Percentiles rank a stretch among this genome's conserved stretches.
These are phyloP conservation scores for Scaptomyza caliginosa DNA, from an alignment of 2,888 invertebrate genomes.

Conservation along the genomic window DNA sequence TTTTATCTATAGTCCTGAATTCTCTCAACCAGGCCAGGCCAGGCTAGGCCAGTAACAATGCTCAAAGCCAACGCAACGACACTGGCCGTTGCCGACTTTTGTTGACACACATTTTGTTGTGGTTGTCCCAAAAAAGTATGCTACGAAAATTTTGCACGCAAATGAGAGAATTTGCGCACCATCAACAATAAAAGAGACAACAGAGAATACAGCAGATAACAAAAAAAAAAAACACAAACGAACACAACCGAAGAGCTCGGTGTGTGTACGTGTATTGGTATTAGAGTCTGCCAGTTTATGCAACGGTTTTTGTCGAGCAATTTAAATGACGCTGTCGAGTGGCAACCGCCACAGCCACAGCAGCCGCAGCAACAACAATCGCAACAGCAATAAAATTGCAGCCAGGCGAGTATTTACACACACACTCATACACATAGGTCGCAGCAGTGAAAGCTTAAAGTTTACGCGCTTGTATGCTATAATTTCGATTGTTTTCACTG, in stretches of 20 bases:
- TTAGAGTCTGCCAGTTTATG: conserved; percentile 61
- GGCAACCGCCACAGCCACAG: conserved; percentile 37
- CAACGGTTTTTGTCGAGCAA: conserved; percentile 66
- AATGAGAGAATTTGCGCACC: conserved; percentile 73
- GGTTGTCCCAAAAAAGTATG: conserved; percentile 64
- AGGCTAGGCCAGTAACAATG: conserved; percentile 27
- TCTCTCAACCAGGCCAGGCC: no score
- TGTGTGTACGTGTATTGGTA: conserved; percentile 38
- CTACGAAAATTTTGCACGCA: conserved; percentile 61
- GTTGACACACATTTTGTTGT: conserved; percentile 72
- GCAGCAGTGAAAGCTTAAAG: conserved; percentile 67
- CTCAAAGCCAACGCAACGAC: conserved; percentile 12
- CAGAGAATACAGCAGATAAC: conserved; percentile 23
- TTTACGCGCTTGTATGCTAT: conserved; percentile 79
- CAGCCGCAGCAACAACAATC: conserved; percentile 48
- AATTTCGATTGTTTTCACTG: conserved; percentile 79
- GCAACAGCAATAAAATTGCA: conserved; percentile 52
- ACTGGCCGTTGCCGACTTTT: conserved; percentile 41
- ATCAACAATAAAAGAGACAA: conserved; percentile 50
- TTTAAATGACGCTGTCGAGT: conserved; percentile 64
- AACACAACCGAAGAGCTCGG: conserved; percentile 1
- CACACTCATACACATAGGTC: conserved; percentile 8
- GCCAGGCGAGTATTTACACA: conserved; percentile 20
- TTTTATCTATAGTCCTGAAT: conserved; percentile 21
- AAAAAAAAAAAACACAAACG: conserved; percentile 13